Evolutionary conservation across 2,888 invertebrate species (phyloP), one percentile per base, ranked within the genome.

Genomic region (Leptura quadrifasciata): DNA sequence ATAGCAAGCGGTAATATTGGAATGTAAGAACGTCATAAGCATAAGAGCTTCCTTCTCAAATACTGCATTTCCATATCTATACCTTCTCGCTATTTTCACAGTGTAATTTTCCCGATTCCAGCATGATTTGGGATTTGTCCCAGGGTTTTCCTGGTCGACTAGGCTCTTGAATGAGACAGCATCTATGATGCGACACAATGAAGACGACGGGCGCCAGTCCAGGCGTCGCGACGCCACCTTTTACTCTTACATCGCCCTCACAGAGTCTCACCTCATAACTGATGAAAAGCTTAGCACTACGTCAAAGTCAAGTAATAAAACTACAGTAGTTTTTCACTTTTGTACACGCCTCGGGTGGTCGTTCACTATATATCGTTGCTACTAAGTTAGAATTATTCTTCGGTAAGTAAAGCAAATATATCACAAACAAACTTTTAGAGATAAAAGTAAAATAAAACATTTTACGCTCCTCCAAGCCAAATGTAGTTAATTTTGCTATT

Each of bases 141-240:
- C 47, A 52, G 47, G 52, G 76, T 74, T 74, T 78, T 76, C 74
- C 72, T 74, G 63, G 74, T 47, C 72, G 58, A 74, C 74, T 76
- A 76, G 74, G 78, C 78, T 71, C 72, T 60, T 18, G 58, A 69
- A 24, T 39, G 20, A 69, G 60, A 75, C 57, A 72, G 72, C 78
- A 72, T 72, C 76, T 52, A 71, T 63, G 76, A 76, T 71, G 79
- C 75, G 73, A 64, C 67, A 58, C 75, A 73, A 75, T 73, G 75
- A 73, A 76, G 79, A 76, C 75, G 79, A 17, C 75, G 71, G 79
- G 76, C 76, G 79, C 79, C 79, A 71, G 55, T 55, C 70, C 61
- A 63, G 58, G 76, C 76, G 79, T 79, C 77, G 75, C 72, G 74
- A 77, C 79, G 75, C 47, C 76, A 76, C 64, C 63, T 54, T 52